Conservation (phyloP, 2,888 invertebrate genomes). For the Diaphora mendica region DNA sequence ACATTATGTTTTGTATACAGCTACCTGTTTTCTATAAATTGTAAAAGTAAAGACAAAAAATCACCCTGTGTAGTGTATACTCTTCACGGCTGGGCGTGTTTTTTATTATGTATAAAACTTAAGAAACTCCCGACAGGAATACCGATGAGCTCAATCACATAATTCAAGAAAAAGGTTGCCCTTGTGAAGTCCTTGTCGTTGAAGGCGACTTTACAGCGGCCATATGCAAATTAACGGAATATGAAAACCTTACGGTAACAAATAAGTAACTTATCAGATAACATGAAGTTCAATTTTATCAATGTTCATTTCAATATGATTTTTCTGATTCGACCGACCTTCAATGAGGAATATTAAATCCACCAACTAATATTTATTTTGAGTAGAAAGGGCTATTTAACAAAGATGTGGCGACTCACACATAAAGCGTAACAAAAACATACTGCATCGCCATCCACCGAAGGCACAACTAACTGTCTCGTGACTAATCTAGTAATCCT, state of each 20-base stretch:
- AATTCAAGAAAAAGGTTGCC: conserved; percentile 64
- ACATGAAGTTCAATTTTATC: conserved; percentile 25
- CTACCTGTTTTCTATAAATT: neutral
- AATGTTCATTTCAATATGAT: conserved; percentile 14
- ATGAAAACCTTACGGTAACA: conserved; percentile 47
- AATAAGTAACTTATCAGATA: conserved; percentile 26
- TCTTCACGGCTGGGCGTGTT: conserved; percentile 45
- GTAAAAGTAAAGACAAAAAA: neutral
- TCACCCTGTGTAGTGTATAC: neutral
- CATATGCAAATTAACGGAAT: conserved; percentile 52
- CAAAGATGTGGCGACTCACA: too few species aligned
- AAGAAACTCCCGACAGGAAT: conserved; percentile 59
- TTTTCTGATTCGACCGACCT: too few species aligned
- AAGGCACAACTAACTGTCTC: too few species aligned
- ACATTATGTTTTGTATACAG: conserved; percentile 53
- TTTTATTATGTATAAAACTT: conserved; percentile 71
- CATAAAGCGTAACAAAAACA: too few species aligned
- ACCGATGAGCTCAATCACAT: conserved; percentile 72
- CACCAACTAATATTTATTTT: too few species aligned
- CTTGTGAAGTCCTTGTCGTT: conserved; percentile 51
- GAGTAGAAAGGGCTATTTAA: too few species aligned
- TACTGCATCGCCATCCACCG: too few species aligned
- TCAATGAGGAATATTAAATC: too few species aligned
- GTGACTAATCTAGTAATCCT: too few species aligned
- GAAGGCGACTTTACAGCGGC: neutral